Conservation (phyloP, 1,140 invertebrate genomes). For the Calliopsis andreniformis region DNA sequence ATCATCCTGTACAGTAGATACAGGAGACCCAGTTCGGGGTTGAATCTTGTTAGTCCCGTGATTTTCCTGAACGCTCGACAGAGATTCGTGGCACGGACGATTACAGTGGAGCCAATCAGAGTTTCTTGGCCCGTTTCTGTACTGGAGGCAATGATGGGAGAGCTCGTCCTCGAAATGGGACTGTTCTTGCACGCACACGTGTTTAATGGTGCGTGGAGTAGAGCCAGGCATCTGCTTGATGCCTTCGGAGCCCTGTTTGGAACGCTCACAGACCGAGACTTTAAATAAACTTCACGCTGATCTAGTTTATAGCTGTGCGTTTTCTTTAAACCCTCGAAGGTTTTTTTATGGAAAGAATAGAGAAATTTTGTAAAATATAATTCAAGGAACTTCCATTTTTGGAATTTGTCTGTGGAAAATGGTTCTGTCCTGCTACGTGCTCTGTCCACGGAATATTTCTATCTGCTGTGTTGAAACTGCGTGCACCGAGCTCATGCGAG, state of each 20-base stretch:
- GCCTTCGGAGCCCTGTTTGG: no score
- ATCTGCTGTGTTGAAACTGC: no score
- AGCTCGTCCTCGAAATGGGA: conserved; percentile 4
- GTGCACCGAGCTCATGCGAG: neutral
- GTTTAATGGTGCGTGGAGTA: neutral
- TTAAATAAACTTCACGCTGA: no score
- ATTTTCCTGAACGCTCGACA: conserved; percentile 44
- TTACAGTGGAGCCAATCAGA: conserved; percentile 49
- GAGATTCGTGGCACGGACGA: conserved; percentile 54
- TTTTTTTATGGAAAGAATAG: no score
- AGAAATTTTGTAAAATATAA: no score
- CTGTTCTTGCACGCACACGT: neutral
- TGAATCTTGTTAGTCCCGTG: conserved; percentile 52
- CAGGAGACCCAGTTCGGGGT: conserved; percentile 13
- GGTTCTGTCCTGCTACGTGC: no score
- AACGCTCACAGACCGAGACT: no score
- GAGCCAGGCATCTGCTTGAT: neutral
- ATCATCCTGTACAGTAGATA: conserved; percentile 26
- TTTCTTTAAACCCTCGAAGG: no score
- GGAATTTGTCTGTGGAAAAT: no score
- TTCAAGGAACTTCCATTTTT: no score
- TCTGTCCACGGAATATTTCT: no score
- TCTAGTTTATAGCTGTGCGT: no score
- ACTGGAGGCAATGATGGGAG: conserved; percentile 30
- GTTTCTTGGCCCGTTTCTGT: neutral